phyloP scores from a whole-genome alignment of 1,140 invertebrate genomes.

The Cyclina sinensis region DNA sequence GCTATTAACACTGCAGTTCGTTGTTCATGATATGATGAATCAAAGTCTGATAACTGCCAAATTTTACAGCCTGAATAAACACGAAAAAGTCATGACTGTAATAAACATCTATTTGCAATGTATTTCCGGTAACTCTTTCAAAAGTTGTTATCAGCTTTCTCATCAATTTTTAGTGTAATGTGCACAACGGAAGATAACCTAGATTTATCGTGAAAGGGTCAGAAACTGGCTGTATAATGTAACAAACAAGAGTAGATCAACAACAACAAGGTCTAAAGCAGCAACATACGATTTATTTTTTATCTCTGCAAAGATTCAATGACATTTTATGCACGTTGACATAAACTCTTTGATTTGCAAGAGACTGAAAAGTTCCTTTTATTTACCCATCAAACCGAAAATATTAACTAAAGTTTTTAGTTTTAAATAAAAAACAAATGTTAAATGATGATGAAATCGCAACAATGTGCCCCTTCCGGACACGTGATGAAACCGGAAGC shows the following conservation, averaged over 20 bases:
- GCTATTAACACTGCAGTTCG: not conserved
- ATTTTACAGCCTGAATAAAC: not conserved
- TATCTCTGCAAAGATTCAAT: slow-evolving; percentile 55
- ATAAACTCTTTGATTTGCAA: slow-evolving; percentile 28
- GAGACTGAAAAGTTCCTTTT: slow-evolving; percentile 30
- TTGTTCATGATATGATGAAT: not conserved
- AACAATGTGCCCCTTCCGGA: slow-evolving; percentile 18
- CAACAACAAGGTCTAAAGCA: slow-evolving; percentile 51
- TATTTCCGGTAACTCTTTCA: no score
- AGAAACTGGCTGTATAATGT: no score
- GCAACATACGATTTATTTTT: slow-evolving; percentile 67
- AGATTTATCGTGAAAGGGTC: no score
- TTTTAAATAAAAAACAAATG: slow-evolving; percentile 15
- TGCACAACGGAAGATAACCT: no score
- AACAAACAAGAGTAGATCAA: no score
- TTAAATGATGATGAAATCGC: slow-evolving; percentile 34
- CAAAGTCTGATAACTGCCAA: not conserved
- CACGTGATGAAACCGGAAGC: slow-evolving; percentile 18
- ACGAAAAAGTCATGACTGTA: not conserved
- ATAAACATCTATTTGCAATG: not conserved
- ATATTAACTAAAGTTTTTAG: not conserved
- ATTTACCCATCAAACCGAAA: slow-evolving; percentile 64
- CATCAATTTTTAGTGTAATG: no score
- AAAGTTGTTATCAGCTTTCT: no score
- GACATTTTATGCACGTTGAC: slow-evolving; percentile 34